phyloP scores from a whole-genome alignment of 2,113 vertebrate genomes.

The Alexandromys fortis region DNA sequence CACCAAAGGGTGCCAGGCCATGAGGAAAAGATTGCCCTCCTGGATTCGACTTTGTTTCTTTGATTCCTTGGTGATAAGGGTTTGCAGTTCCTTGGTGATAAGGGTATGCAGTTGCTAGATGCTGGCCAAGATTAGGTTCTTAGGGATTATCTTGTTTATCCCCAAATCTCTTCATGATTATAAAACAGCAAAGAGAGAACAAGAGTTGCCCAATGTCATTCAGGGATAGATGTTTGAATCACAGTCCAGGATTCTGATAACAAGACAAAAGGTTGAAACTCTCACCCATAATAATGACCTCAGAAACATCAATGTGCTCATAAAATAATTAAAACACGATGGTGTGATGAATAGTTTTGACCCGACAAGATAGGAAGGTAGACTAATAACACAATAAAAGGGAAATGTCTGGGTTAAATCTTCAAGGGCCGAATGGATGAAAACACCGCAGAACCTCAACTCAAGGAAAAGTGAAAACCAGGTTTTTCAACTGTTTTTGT shows the following conservation, averaged over 20 bases:
- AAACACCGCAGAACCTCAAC: background rate
- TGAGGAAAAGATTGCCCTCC: background rate
- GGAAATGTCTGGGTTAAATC: conserved; percentile 31
- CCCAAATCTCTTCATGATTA: background rate
- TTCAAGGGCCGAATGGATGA: background rate
- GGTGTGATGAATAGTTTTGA: conserved; percentile 2
- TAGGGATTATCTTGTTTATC: background rate
- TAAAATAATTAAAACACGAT: conserved; percentile 6
- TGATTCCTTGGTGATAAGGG: background rate
- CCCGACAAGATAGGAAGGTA: background rate
- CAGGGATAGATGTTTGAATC: conserved; percentile 10
- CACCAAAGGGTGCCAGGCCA: background rate
- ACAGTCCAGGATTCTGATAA: conserved; percentile 1
- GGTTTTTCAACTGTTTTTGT: background rate
- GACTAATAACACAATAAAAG: background rate
- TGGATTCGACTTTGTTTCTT: background rate
- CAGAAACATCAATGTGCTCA: background rate
- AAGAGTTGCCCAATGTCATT: background rate
- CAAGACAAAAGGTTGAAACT: conserved; percentile 42
- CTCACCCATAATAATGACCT: background rate
- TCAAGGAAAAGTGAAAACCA: conserved; percentile 4
- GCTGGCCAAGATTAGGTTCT: background rate
- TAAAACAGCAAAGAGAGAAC: conserved; percentile 16
- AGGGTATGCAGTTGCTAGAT: background rate
- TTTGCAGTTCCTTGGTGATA: background rate